Evolutionary conservation across 35 echinoderm and acorn worm species (phyloP), one percentile per base, ranked within the genome.

Genomic region (Acanthaster planci): DNA sequence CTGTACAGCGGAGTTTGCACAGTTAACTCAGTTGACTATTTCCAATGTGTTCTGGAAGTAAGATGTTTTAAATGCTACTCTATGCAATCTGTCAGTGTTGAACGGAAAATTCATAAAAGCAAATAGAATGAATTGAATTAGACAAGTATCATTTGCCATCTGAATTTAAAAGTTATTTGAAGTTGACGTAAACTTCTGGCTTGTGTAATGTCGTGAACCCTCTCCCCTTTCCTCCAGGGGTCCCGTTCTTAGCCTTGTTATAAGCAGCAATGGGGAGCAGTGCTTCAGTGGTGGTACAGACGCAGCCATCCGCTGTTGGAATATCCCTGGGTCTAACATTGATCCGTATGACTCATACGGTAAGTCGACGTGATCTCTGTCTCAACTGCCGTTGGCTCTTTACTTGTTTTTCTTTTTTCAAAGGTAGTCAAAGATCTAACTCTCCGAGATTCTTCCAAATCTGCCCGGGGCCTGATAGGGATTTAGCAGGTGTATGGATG

Each of bases 331-430:
- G 82, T 92, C 92, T 38, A 99, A 94, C 67, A 89, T 99, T 79
- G 96, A 99, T 78, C 96, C 96, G 37, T 99, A 94, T 84, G 96
- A 99, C 80, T 99, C 92, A 23, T 99, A 99, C 67, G 92, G 96
- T 99, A 91, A 86, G 91, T 99, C 12, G 42, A 6, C 42, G 86
- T 31, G 10, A 78, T 27, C 22, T 29, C 1, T 53, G 7, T 39
- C 31, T 84, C 82, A 6, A 23, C 14, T 23, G 14, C 15, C 29
- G 18, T 27, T 59, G 0, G 8, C 32, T 23, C 32, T 0, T 0
- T 27, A 30, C 22, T 22, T 68, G 18, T 58, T 12, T 58, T 4
- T 5, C 26, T 58, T 58, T 58, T 58, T 58, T 58, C n/a, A n/a
- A n/a, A n/a, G n/a, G n/a, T n/a, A n/a, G n/a, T n/a, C n/a, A n/a